Base-by-base conservation (phyloP, 2,797 vertebrate species). In the Neoniphon sammara region DNA sequence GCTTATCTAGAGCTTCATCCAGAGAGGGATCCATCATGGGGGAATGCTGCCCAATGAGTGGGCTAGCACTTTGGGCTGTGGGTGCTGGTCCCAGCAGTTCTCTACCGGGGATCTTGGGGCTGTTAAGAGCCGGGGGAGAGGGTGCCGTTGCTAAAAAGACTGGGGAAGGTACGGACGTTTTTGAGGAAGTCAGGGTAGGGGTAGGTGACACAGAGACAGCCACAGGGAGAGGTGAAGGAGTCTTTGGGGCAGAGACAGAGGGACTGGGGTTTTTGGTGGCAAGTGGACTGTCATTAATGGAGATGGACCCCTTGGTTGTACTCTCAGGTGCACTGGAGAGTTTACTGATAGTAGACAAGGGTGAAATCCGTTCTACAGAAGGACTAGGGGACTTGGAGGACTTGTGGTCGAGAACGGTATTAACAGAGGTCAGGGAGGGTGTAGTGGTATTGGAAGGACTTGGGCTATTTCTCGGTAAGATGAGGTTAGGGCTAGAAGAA, bases 1-100 rank as follows among this genome's bases (percentile, higher is more conserved):
- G 92, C 63, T 93, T 93, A 73, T 95, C 92, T 73, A 94, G 85
- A 1, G 87, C 91, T 70, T 93, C 88, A 18, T 95, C 93, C 71
- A 93, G 65, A 3, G 81, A 89, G 21, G 92, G 88, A 61, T 91
- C 82, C 2, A 7, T 77, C 67, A 47, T 31, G 6, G 76, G 66
- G 15, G 78, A 68, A 0, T 80, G 87, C 53, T 78, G 63, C 14
- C 44, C 56, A 3, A 49, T 2, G 8, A 64, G 75, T 23, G 76
- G 73, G 64, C 88, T 77, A 47, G 49, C 50, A 30, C 46, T 77
- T 55, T 66, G 85, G 23, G 65, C 57, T 31, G 66, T 0, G 1
- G 70, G 30, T 5, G 50, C 20, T 0, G 66, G 50, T 23, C 89
- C 88, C 12, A 69, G 10, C 31, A 60, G 46, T 46, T 77, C 84